Conservation (phyloP, 2,797 vertebrate species). For the Ctenopoma multispine region DNA sequence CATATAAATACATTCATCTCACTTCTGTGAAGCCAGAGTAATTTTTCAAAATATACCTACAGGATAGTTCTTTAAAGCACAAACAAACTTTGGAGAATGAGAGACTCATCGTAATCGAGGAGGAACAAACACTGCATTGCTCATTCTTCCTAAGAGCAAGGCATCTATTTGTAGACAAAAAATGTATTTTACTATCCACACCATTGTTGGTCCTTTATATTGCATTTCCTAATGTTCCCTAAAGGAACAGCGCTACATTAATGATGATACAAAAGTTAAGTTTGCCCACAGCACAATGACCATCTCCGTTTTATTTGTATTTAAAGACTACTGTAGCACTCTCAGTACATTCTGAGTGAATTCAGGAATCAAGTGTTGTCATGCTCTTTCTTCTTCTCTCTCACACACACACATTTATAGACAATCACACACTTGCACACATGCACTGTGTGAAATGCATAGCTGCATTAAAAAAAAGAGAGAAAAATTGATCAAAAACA, state of each 20-base stretch:
- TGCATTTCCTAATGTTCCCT: conserved; percentile 27
- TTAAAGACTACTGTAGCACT: conserved; percentile 9
- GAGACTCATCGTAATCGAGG: neutral
- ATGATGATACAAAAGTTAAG: conserved; percentile 10
- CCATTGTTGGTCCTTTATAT: conserved; percentile 8
- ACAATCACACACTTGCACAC: conserved; percentile 2
- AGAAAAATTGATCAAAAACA: conserved; percentile 9
- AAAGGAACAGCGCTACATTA: conserved; percentile 25
- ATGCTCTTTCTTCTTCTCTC: neutral
- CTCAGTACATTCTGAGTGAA: conserved; percentile 8
- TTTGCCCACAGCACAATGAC: conserved; percentile 13
- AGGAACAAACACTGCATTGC: conserved; percentile 20
- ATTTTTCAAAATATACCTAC: conserved; percentile 20
- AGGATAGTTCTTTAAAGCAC: conserved; percentile 1
- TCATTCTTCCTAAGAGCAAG: conserved; percentile 24
- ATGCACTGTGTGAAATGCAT: conserved; percentile 34
- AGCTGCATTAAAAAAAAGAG: conserved; percentile 20
- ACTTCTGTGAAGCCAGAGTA: conserved; percentile 36
- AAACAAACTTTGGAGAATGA: conserved; percentile 22
- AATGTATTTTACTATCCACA: neutral
- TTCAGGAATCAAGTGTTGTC: conserved; percentile 12
- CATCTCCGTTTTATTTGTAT: conserved; percentile 22
- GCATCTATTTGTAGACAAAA: conserved; percentile 15
- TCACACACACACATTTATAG: neutral
- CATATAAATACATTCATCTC: conserved; percentile 68